Conservation (phyloP, 2,888 invertebrate species). For the Eilema caniola region DNA sequence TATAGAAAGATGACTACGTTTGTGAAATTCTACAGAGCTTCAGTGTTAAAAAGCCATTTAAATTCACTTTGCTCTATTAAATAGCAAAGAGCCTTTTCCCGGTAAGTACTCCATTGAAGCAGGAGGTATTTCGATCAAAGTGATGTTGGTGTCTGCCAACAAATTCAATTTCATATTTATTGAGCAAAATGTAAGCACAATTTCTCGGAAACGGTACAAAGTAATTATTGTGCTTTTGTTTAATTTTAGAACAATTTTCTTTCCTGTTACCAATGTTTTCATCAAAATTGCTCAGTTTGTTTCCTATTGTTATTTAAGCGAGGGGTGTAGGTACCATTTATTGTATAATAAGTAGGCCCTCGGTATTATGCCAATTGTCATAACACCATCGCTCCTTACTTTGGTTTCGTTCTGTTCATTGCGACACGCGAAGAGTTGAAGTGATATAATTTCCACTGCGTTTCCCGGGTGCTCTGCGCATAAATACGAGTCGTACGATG, state of each 20-base stretch:
- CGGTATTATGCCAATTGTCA: not conserved
- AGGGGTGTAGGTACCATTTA: constrained; percentile 17
- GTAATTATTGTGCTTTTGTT: not conserved
- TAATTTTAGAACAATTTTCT: constrained; percentile 3
- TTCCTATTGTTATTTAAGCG: constrained; percentile 6
- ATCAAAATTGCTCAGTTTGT: constrained; percentile 13
- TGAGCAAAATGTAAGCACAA: no score
- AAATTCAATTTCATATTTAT: constrained; percentile 8
- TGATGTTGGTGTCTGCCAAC: not conserved
- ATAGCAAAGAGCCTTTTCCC: not conserved
- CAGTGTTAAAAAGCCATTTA: not conserved
- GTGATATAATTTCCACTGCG: not conserved
- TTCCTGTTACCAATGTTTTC: constrained; percentile 1
- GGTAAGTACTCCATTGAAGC: not conserved
- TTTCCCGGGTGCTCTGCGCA: constrained; percentile 18
- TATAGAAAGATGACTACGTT: no score
- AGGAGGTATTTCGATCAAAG: not conserved
- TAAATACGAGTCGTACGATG: constrained; percentile 39
- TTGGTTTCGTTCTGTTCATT: not conserved
- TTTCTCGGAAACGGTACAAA: constrained; percentile 3
- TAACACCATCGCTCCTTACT: not conserved
- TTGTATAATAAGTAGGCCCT: constrained; percentile 1
- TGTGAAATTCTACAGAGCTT: not conserved
- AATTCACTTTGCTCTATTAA: constrained; percentile 1
- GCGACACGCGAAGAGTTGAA: not conserved